phyloP scores from a whole-genome alignment of 2,888 invertebrate genomes.

The Drosophila stalkeri region DNA sequence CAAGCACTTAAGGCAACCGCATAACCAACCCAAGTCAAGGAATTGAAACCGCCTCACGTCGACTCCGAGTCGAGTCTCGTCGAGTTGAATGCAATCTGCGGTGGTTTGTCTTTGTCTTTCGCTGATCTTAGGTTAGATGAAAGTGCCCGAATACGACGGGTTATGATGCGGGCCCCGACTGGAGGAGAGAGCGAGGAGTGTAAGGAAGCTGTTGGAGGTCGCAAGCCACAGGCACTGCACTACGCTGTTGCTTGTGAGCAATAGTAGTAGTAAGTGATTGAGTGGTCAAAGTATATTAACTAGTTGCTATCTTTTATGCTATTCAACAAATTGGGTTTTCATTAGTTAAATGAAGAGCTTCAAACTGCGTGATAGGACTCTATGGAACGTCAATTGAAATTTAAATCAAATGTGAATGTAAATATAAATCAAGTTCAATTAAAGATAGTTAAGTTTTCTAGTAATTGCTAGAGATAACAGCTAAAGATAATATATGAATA shows the following conservation, averaged over 20 bases:
- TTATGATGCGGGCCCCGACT: background rate
- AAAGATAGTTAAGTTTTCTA: background rate
- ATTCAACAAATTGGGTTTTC: background rate
- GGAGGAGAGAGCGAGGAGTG: background rate
- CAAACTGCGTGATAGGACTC: background rate
- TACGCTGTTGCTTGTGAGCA: slow-evolving; percentile 12
- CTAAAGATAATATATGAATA: background rate
- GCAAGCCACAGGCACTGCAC: slow-evolving; percentile 15
- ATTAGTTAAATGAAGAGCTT: slow-evolving; percentile 4
- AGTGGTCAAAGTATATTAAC: slow-evolving; percentile 30
- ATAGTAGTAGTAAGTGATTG: slow-evolving; percentile 30
- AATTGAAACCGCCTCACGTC: slow-evolving; percentile 45
- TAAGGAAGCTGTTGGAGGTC: background rate
- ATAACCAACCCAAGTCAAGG: slow-evolving; percentile 56
- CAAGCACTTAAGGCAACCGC: slow-evolving; percentile 67
- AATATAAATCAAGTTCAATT: background rate
- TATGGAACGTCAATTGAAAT: background rate
- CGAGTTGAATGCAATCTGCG: slow-evolving; percentile 38
- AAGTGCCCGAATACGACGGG: background rate
- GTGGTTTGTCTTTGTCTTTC: slow-evolving; percentile 44
- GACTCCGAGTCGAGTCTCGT: slow-evolving; percentile 12
- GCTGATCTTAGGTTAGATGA: slow-evolving; percentile 31
- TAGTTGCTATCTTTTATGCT: background rate
- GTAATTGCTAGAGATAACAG: background rate
- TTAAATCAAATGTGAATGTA: background rate